Evolutionary conservation across 2,113 vertebrate species (phyloP).

Genomic region (Panurus biarmicus): DNA sequence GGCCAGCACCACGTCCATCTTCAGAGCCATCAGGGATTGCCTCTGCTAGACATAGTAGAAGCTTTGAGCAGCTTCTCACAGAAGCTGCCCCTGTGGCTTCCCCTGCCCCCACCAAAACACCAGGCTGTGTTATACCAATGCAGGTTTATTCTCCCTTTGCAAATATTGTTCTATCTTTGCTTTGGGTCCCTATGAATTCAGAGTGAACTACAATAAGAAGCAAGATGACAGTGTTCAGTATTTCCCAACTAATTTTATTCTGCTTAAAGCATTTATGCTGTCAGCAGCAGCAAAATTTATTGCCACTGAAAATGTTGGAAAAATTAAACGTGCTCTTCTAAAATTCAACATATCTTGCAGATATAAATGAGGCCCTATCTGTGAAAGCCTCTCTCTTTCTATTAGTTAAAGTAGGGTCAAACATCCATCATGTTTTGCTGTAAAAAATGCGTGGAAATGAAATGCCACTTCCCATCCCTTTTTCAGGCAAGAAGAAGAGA

Average conservation of each 20-base stretch:
- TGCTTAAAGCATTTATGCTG: constrained; percentile 2
- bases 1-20: neutral
- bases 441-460: constrained; percentile 5
- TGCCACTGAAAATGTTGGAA: constrained; percentile 4
- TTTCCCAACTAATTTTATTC: neutral
- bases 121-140: neutral
- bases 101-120: neutral
- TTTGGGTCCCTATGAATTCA: neutral
- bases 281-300: constrained; percentile 37
- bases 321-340: constrained; percentile 11
- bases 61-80: neutral
- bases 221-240: neutral
- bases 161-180: neutral
- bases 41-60: neutral
- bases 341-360: neutral
- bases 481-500: neutral
- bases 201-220: neutral
- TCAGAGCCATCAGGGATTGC: neutral
- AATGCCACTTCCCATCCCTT: neutral
- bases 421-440: neutral
- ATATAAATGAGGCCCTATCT: neutral
- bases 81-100: neutral
- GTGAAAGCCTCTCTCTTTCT: neutral
- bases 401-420: constrained; percentile 12
- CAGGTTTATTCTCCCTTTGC: neutral